Conservation (phyloP, 2,113 vertebrate genomes). For the Microcebus ravelobensis region DNA sequence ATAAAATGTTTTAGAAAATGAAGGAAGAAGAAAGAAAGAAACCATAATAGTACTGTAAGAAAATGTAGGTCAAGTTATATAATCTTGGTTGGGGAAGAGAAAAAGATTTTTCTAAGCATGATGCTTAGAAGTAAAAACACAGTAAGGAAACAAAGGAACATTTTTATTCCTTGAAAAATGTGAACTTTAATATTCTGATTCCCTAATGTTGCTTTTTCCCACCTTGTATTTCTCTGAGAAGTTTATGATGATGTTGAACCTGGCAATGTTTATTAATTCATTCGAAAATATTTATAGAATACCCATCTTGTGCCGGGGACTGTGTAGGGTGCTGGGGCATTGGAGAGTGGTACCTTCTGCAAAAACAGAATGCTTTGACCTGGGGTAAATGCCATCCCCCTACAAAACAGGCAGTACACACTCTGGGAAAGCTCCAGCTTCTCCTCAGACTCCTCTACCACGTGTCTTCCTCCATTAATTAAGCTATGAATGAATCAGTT, state of each 20-base stretch:
- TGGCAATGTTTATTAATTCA: background rate
- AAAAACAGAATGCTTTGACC: no score
- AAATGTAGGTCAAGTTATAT: background rate
- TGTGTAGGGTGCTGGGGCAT: no score
- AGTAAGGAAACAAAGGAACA: background rate
- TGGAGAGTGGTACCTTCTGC: no score
- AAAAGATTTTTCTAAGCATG: background rate
- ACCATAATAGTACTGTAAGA: background rate
- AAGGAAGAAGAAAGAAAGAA: background rate
- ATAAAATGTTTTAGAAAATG: background rate
- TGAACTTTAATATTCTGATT: background rate
- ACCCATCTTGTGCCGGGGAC: rapidly evolving
- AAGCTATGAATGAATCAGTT: rapidly evolving
- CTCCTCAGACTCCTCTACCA: background rate
- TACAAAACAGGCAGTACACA: no score
- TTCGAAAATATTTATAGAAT: background rate
- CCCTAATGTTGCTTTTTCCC: no score
- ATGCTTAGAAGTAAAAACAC: background rate
- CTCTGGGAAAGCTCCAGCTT: rapidly evolving
- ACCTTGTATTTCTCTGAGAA: background rate
- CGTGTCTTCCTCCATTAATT: background rate
- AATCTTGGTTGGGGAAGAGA: background rate
- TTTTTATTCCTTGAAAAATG: background rate
- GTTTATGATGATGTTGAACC: background rate
- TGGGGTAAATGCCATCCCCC: background rate